Percentiles rank a stretch among this genome's conserved stretches.
phyloP scores from a whole-genome alignment of 2,797 vertebrate species.

The Argyrosomus regius region DNA sequence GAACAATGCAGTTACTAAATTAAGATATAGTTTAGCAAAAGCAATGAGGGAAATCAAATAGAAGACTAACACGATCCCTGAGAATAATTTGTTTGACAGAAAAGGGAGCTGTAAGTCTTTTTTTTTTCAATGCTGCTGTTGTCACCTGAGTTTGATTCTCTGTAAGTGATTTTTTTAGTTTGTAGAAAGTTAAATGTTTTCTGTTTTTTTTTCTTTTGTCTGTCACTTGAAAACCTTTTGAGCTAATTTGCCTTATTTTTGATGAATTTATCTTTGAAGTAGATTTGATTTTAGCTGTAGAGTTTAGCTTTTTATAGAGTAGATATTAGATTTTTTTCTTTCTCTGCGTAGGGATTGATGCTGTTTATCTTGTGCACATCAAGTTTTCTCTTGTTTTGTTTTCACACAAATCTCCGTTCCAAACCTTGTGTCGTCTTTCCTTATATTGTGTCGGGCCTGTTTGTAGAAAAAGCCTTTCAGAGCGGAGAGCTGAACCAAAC shows the following conservation, averaged over 20 bases:
- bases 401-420: conserved; percentile 61
- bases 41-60: conserved; percentile 66
- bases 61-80: conserved; percentile 65
- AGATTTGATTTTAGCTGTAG: conserved; percentile 76
- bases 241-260: conserved; percentile 79
- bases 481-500: conserved; percentile 60
- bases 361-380: conserved; percentile 69
- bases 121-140: conserved; percentile 86
- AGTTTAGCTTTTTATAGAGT: conserved; percentile 70
- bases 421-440: conserved; percentile 54
- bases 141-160: conserved; percentile 78
- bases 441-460: conserved; percentile 44
- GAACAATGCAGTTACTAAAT: conserved; percentile 73
- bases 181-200: conserved; percentile 70
- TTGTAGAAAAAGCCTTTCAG: conserved; percentile 52
- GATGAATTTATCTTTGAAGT: conserved; percentile 75
- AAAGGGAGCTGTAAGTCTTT: conserved; percentile 74
- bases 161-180: conserved; percentile 74
- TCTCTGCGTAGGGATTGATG: conserved; percentile 59
- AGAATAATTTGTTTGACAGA: conserved; percentile 60
- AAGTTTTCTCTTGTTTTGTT: conserved; percentile 45
- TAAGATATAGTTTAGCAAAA: conserved; percentile 64
- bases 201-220: conserved; percentile 64
- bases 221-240: conserved; percentile 79
- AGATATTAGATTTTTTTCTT: conserved; percentile 58